Percentiles rank a stretch among this genome's conserved stretches.
Evolutionary conservation across 2,888 invertebrate genomes (phyloP).

Genomic region (Encarsia formosa): DNA sequence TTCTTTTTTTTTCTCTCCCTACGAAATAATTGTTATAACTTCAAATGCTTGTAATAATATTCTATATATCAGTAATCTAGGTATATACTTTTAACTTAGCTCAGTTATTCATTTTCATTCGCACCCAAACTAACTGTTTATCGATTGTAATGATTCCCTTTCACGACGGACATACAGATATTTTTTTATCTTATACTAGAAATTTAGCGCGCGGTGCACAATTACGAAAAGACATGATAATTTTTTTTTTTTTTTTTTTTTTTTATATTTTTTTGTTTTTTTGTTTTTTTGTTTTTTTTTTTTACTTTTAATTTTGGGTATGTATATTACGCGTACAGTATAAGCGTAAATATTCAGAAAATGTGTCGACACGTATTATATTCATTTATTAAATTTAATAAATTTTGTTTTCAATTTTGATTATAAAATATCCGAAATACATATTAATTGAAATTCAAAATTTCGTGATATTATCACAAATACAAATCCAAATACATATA

Average conservation of each 20-base stretch:
- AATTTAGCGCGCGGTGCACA: conserved; percentile 15
- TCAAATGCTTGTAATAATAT: conserved; percentile 36
- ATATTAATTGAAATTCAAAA: conserved; percentile 17
- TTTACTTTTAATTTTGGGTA: conserved; percentile 11
- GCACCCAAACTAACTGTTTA: not conserved
- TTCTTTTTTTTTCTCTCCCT: conserved; percentile 22
- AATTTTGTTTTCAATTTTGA: not conserved
- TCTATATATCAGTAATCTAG: conserved; percentile 43
- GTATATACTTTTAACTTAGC: conserved; percentile 32
- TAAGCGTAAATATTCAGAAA: conserved; percentile 21
- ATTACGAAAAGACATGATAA: conserved; percentile 11
- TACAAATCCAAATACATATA: conserved; percentile 16
- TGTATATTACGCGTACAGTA: conserved; percentile 14
- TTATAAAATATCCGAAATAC: conserved; percentile 19
- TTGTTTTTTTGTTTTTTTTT: not conserved
- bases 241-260: not conserved
- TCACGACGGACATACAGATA: conserved; percentile 13
- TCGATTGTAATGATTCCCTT: conserved; percentile 1
- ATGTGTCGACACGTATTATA: conserved; percentile 18
- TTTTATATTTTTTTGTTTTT: not conserved
- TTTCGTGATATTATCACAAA: conserved; percentile 16
- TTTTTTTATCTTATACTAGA: conserved; percentile 11
- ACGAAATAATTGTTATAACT: conserved; percentile 34
- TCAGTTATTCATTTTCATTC: conserved; percentile 7
- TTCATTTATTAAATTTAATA: not conserved